Percentiles rank a stretch among this genome's conserved stretches.
Evolutionary conservation across 2,113 vertebrate species (phyloP).

Genomic region (Ciconia boyciana): DNA sequence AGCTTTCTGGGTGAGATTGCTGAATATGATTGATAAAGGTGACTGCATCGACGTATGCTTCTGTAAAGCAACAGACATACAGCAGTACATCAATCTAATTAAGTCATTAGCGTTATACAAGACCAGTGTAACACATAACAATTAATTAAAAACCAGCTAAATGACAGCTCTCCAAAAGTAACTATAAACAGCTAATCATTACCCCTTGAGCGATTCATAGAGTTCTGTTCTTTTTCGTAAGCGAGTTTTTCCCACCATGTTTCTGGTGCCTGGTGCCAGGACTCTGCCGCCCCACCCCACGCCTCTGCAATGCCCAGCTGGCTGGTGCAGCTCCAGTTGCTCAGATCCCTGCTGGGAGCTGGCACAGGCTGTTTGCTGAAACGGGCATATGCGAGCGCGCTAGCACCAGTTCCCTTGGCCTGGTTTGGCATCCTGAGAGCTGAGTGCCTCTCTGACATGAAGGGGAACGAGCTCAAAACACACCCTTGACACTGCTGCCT

Average conservation of each 20-base stretch:
- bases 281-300: rapidly evolving
- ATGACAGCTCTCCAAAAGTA: neutral
- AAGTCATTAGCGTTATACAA: neutral
- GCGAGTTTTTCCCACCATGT: rapidly evolving
- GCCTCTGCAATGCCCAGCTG: neutral
- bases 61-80: neutral
- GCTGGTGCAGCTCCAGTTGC: neutral
- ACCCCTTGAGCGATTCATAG: neutral
- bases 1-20: neutral
- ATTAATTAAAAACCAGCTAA: neutral
- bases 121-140: neutral
- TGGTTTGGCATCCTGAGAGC: neutral
- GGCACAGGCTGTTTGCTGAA: neutral
- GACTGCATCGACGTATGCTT: neutral
- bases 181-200: neutral
- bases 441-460: neutral
- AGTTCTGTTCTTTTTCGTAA: neutral
- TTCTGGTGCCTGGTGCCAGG: neutral
- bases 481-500: neutral
- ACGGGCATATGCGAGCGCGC: rapidly evolving
- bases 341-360: neutral
- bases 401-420: neutral
- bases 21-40: neutral
- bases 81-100: neutral
- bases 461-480: neutral